These are phyloP conservation scores for Uropetala carovei DNA, from an alignment of 2,888 invertebrate genomes.

Conservation along the genomic window DNA sequence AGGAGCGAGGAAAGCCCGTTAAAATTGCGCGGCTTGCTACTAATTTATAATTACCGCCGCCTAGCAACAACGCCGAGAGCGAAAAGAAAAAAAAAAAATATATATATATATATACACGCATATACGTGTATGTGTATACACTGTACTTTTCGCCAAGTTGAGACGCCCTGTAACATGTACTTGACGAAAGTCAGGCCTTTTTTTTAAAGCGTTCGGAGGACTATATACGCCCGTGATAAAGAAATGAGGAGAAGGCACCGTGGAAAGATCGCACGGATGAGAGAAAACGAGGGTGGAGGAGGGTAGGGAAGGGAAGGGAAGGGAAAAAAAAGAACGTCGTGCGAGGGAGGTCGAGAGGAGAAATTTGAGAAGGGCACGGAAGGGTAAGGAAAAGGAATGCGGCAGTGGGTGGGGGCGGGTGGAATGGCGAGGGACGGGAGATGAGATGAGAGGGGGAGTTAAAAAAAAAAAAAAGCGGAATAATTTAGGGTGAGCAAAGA, in stretches of 20 bases:
- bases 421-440: background rate
- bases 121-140: too few relatives aligned
- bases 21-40: constrained; percentile 8
- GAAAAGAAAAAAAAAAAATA: too few relatives aligned
- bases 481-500: background rate
- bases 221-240: too few relatives aligned
- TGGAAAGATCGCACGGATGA: background rate
- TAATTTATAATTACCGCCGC: constrained; percentile 44
- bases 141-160: background rate
- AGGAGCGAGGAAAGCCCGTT: background rate
- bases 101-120: too few relatives aligned
- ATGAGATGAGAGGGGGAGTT: background rate
- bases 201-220: background rate
- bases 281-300: background rate
- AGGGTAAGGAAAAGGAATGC: constrained; percentile 37
- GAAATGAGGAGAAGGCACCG: too few relatives aligned
- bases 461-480: background rate
- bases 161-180: background rate
- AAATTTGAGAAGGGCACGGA: constrained; percentile 49
- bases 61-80: constrained; percentile 14
- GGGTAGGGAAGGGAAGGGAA: background rate
- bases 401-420: background rate
- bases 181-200: background rate
- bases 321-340: background rate
- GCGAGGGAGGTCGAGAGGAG: background rate